A percentile compares a stretch with the other conserved stretches of the same genome.
Evolutionary conservation across 2,888 invertebrate genomes (phyloP).

Genomic region (Venusia cambrica): DNA sequence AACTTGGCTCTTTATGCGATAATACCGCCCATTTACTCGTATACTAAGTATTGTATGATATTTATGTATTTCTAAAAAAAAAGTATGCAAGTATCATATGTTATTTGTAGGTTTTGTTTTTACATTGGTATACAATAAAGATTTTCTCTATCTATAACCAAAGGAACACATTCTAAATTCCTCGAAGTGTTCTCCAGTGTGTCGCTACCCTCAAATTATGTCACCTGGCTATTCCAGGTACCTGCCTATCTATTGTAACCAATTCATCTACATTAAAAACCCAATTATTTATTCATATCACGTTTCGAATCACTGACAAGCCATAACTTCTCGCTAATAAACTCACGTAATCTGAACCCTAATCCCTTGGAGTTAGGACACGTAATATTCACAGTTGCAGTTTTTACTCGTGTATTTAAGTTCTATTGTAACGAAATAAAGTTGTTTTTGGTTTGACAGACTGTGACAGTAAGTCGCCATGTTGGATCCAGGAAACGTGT

Average conservation of each 20-base stretch:
- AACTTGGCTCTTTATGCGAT: too few relatives aligned
- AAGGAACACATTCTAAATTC: slow-evolving; percentile 5
- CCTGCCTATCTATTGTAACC: slow-evolving; percentile 25
- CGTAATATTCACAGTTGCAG: slow-evolving; percentile 31
- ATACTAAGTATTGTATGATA: too few relatives aligned
- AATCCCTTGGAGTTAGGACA: slow-evolving; percentile 21
- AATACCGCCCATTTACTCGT: too few relatives aligned
- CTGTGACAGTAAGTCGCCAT: slow-evolving; percentile 44
- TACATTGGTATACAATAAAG: too few relatives aligned
- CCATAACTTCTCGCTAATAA: slow-evolving; percentile 15
- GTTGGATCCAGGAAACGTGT: slow-evolving; percentile 58
- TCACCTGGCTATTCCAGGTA: slow-evolving; percentile 13
- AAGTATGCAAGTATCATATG: too few relatives aligned
- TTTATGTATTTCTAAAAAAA: too few relatives aligned
- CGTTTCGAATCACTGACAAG: slow-evolving; percentile 24
- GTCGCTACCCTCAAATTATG: slow-evolving; percentile 23
- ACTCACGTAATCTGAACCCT: slow-evolving; percentile 20
- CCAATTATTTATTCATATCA: slow-evolving; percentile 26
- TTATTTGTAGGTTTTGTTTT: too few relatives aligned
- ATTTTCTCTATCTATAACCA: slow-evolving; percentile 1
- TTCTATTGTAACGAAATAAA: slow-evolving; percentile 36
- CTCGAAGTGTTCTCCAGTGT: slow-evolving; percentile 4
- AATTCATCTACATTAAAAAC: slow-evolving; percentile 24
- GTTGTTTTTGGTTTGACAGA: slow-evolving; percentile 40
- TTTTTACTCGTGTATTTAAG: slow-evolving; percentile 30